A percentile compares a stretch with the other conserved stretches of the same genome.
phyloP scores from a whole-genome alignment of 64 coral and sea anemone genomes.

The Cladopsammia gracilis region DNA sequence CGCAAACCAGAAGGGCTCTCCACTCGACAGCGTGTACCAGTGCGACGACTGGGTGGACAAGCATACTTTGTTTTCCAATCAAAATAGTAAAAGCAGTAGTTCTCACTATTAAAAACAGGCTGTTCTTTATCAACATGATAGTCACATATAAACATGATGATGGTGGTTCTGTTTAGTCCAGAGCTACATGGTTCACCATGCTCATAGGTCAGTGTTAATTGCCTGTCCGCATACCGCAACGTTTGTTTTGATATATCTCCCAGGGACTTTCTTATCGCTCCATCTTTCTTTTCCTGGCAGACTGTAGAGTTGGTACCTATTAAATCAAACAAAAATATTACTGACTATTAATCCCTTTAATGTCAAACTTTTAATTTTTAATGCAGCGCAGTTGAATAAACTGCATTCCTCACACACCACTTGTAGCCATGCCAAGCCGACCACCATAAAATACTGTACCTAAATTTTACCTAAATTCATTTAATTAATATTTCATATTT shows the following conservation, averaged over 20 bases:
- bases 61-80: conserved; percentile 89
- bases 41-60: conserved; percentile 84
- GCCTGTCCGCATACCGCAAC: conserved; percentile 75
- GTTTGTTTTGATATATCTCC: conserved; percentile 63
- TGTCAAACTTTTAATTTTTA: background rate
- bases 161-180: conserved; percentile 69
- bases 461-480: too few relatives aligned
- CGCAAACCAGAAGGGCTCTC: conserved; percentile 50
- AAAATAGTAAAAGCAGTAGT: conserved; percentile 89
- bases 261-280: conserved; percentile 20
- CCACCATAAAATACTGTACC: too few relatives aligned
- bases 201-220: conserved; percentile 69
- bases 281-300: conserved; percentile 70
- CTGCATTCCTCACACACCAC: too few relatives aligned
- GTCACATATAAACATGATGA: conserved; percentile 83
- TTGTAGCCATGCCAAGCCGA: too few relatives aligned
- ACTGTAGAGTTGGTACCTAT: conserved; percentile 65
- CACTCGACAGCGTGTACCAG: conserved; percentile 79
- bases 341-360: background rate
- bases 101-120: conserved; percentile 71
- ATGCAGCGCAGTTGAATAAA: too few relatives aligned
- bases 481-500: too few relatives aligned
- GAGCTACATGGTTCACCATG: conserved; percentile 61
- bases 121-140: conserved; percentile 33
- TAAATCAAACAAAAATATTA: background rate